These are phyloP conservation scores for Andricus curvator DNA, from an alignment of 2,888 invertebrate genomes.

Conservation along the genomic window DNA sequence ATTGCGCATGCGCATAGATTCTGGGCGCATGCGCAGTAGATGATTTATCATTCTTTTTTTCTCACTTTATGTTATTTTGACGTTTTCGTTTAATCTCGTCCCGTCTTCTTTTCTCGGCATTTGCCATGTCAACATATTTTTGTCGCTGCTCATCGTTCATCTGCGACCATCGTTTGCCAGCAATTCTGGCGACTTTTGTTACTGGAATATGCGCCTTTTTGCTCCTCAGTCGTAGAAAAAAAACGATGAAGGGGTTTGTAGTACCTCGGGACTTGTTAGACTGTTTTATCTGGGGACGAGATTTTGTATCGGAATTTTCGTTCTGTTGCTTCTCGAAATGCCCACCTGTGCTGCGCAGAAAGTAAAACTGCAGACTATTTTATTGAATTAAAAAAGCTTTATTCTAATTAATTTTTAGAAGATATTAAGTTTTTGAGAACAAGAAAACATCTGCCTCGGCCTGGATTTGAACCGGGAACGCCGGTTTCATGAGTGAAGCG, in stretches of 20 bases:
- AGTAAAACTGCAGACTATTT: constrained; percentile 56
- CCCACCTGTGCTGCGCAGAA: constrained; percentile 65
- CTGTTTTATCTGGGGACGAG: neutral
- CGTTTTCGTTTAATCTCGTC: constrained; percentile 58
- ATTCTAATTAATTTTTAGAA: too few species aligned
- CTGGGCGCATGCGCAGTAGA: too few species aligned
- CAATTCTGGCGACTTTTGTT: constrained; percentile 68
- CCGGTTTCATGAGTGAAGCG: too few species aligned
- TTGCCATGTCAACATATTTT: constrained; percentile 72
- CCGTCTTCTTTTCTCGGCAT: constrained; percentile 69
- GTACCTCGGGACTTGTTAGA: constrained; percentile 49
- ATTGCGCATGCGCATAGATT: too few species aligned
- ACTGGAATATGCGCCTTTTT: constrained; percentile 67
- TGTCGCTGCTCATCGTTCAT: constrained; percentile 68
- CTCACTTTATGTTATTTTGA: neutral
- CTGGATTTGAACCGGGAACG: too few species aligned
- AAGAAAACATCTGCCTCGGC: too few species aligned
- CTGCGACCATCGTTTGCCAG: constrained; percentile 70
- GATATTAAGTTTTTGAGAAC: too few species aligned
- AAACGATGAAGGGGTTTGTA: constrained; percentile 73
- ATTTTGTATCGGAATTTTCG: constrained; percentile 10
- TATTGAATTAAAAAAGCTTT: neutral
- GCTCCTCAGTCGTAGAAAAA: constrained; percentile 67
- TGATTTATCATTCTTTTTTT: neutral
- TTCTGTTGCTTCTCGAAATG: constrained; percentile 39